Conservation (phyloP, 1,140 invertebrate genomes). For the Drosophila arawakana region DNA sequence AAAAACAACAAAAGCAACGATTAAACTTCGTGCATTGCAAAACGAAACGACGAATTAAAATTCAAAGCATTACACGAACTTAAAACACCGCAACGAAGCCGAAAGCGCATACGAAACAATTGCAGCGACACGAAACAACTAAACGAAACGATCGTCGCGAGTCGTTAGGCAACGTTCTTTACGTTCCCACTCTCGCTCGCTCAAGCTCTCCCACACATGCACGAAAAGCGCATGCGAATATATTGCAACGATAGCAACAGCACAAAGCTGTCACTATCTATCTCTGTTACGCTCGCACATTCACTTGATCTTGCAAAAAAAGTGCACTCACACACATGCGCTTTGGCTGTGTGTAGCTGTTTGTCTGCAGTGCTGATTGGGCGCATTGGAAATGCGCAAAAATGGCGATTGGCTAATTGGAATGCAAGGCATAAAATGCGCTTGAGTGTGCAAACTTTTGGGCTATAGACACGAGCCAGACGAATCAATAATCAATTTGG, state of each 20-base stretch:
- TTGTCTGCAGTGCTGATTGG: conserved; percentile 42
- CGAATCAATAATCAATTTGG: conserved; percentile 10
- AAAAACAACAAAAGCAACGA: conserved; percentile 6
- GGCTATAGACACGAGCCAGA: conserved; percentile 32
- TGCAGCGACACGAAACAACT: conserved; percentile 47
- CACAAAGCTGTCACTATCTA: neutral
- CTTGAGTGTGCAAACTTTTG: conserved; percentile 3
- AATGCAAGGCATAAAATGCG: conserved; percentile 25
- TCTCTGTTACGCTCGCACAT: neutral
- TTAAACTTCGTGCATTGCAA: conserved; percentile 51
- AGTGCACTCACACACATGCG: conserved; percentile 15
- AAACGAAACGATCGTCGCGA: conserved; percentile 12
- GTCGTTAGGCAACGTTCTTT: too few relatives aligned
- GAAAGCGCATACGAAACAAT: conserved; percentile 67
- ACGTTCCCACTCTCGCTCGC: neutral
- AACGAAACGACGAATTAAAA: conserved; percentile 66
- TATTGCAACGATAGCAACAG: neutral
- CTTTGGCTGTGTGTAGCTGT: conserved; percentile 1
- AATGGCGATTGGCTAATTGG: conserved; percentile 43
- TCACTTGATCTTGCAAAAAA: neutral
- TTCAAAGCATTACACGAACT: conserved; percentile 64
- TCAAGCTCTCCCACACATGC: neutral
- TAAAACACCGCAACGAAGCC: conserved; percentile 36
- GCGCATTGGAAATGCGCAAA: conserved; percentile 42
- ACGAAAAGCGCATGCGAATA: conserved; percentile 14